Evolutionary conservation across 2,888 invertebrate genomes (phyloP).

Genomic region (Dione vanillae): DNA sequence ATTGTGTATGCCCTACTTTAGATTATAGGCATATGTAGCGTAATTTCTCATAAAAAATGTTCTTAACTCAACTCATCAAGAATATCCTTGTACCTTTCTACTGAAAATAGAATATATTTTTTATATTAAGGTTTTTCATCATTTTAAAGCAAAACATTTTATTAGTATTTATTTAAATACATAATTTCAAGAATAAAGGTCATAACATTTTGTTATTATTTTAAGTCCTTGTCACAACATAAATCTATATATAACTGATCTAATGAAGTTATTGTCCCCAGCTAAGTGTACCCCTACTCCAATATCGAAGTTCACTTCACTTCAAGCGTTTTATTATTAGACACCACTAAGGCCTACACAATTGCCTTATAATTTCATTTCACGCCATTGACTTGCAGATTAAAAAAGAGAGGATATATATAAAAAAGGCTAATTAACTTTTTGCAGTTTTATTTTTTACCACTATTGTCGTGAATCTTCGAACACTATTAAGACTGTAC

Average conservation of each 20-base stretch:
- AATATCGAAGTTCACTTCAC: neutral
- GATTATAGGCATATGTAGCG: conserved; percentile 7
- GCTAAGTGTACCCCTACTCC: neutral
- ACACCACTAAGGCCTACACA: conserved; percentile 8
- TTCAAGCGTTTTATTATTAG: conserved; percentile 7
- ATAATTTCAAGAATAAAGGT: neutral
- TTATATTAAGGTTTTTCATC: neutral
- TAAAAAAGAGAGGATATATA: neutral
- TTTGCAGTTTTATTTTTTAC: neutral
- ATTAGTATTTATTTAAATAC: too few species aligned
- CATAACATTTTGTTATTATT: neutral
- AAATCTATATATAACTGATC: neutral
- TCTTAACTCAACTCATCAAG: conserved; percentile 5
- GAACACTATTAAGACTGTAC: neutral
- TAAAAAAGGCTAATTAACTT: conserved; percentile 6
- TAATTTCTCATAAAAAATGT: conserved; percentile 11
- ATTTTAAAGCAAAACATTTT: too few species aligned
- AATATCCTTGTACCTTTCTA: too few species aligned
- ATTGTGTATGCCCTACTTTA: conserved; percentile 5
- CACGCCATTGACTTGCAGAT: conserved; percentile 4
- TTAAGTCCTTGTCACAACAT: neutral
- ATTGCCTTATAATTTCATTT: conserved; percentile 14
- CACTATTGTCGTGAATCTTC: neutral
- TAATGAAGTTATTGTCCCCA: neutral
- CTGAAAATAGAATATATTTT: neutral